Evolutionary conservation across 2,888 invertebrate species (phyloP).

Genomic region (Hemaris fuciformis): DNA sequence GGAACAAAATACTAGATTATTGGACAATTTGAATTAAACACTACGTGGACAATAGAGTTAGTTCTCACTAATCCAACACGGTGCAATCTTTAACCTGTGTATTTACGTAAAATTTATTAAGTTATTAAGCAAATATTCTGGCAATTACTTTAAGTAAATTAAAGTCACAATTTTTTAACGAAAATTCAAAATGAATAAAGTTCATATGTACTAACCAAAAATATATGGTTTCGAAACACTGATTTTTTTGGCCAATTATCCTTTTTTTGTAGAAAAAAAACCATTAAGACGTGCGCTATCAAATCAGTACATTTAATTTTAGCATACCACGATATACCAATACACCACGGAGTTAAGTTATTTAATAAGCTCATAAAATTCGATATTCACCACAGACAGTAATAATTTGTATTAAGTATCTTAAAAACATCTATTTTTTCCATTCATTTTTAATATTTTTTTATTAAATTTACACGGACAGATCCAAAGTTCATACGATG

Average conservation of each 20-base stretch:
- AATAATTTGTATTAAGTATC: constrained; percentile 59
- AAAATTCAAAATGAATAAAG: no score
- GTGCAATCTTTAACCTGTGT: no score
- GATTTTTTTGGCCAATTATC: neutral
- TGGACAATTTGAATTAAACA: neutral
- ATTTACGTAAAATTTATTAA: no score
- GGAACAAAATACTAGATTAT: constrained; percentile 30
- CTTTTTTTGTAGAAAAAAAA: neutral
- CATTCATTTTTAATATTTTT: constrained; percentile 33
- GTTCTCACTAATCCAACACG: no score
- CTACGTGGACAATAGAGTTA: neutral
- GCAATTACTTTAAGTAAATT: no score
- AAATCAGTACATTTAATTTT: constrained; percentile 34
- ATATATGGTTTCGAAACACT: neutral
- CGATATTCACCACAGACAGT: constrained; percentile 79
- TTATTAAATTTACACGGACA: constrained; percentile 58
- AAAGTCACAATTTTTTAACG: no score
- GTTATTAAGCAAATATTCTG: no score
- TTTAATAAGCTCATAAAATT: constrained; percentile 80
- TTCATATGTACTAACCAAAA: no score
- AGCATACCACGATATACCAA: constrained; percentile 45
- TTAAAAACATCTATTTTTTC: constrained; percentile 61
- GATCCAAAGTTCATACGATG: constrained; percentile 68
- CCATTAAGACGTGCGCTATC: constrained; percentile 55
- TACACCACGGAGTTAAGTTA: constrained; percentile 67